Conservation (phyloP, 2,888 invertebrate species). For the Hyppa rectilinea region DNA sequence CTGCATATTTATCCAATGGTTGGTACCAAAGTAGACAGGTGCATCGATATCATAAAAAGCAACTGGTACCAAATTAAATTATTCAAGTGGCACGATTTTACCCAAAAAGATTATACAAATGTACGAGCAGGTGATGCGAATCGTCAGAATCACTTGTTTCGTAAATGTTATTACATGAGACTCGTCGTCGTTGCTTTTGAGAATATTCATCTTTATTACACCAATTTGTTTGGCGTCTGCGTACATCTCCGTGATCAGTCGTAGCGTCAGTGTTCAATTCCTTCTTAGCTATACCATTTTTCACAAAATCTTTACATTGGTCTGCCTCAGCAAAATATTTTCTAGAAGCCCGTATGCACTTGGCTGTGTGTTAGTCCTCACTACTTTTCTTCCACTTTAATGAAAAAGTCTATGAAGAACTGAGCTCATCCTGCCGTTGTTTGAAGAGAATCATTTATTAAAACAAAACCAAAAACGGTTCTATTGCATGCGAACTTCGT, state of each 20-base stretch:
- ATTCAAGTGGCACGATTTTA: slow-evolving; percentile 16
- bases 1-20: background rate
- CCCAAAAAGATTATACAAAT: slow-evolving; percentile 31
- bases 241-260: background rate
- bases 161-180: slow-evolving; percentile 6
- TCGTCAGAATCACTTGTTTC: slow-evolving; percentile 11
- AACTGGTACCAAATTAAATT: slow-evolving; percentile 27
- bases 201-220: slow-evolving; percentile 33
- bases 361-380: background rate
- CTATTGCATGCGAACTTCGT: background rate
- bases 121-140: slow-evolving; percentile 25
- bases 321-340: background rate
- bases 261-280: background rate
- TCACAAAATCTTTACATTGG: background rate
- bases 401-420: background rate
- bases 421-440: background rate
- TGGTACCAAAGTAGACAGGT: slow-evolving; percentile 14
- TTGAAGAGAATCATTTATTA: background rate
- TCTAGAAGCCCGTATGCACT: background rate
- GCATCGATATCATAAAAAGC: slow-evolving; percentile 15
- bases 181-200: slow-evolving; percentile 17
- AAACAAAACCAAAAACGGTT: background rate
- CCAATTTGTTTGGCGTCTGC: slow-evolving; percentile 3
- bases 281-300: background rate
- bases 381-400: background rate